Base-by-base conservation (phyloP, 2,797 vertebrate genomes). In the Neosilurus hyrtlii region DNA sequence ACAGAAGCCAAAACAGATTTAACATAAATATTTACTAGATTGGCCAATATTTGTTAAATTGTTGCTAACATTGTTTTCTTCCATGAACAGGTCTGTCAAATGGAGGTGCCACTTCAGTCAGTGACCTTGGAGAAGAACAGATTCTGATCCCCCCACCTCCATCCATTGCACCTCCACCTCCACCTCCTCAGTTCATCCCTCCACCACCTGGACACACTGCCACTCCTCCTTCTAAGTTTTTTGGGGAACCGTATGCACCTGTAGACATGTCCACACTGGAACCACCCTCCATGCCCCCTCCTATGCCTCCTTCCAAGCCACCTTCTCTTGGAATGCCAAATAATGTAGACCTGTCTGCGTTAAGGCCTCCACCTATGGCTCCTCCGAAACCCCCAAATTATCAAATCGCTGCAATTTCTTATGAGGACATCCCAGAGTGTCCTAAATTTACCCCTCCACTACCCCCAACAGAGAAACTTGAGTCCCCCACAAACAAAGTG, bases 71-170 rank as follows among this genome's bases (percentile, higher is more conserved):
- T 76, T 16, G 80, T 43, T 66, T 86, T 59, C 86, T 62, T 82
- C 43, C 67, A 66, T 86, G 43, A 66, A 76, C 75, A 95, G 94
- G 83, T 20, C 70, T 88, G 67, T 84, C 86, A 49, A 75, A 59
- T 35, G 93, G 90, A 83, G 89, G 88, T 2, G 68, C 89, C 54
- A 63, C 88, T 68, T 92, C 90, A 59, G 57, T 91, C 51, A 84
- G 85, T 56, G 89, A 92, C 61, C 75, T 88, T 0, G 24, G 75
- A 4, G 90, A 92, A 79, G 91, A 86, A 30, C 90, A 93, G 37
- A 90, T 94, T 81, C 86, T 91, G 74, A 88, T 94, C 84, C 94
- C 94, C 37, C 92, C 94, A 71, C 94, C 91, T 67, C 94, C 95
- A 1, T 90, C 93, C 43, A 75, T 81, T 82, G 90, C 93, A 57